phyloP scores from a whole-genome alignment of 2,797 vertebrate species.

The Falco peregrinus region DNA sequence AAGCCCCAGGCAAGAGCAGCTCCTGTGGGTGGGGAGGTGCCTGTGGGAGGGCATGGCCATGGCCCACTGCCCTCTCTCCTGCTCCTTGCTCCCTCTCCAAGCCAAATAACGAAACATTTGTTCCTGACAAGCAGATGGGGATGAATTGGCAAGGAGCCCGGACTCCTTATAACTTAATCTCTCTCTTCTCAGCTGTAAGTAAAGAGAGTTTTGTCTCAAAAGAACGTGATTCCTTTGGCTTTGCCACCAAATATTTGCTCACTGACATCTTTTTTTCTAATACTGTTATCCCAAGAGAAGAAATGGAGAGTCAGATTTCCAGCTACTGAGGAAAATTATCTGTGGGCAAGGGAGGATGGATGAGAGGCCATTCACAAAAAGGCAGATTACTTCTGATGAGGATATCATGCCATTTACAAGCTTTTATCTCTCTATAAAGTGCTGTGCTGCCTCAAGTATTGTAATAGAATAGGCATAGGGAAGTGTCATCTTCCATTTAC shows the following conservation, averaged over 20 bases:
- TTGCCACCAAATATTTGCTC: constrained; percentile 12
- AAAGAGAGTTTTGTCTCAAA: constrained; percentile 33
- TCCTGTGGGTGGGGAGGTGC: neutral
- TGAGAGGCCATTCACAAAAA: neutral
- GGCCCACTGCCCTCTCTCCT: neutral
- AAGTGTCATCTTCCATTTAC: neutral
- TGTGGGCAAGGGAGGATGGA: neutral
- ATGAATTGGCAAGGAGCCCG: constrained; percentile 12
- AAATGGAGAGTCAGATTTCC: neutral
- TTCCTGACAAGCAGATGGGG: constrained; percentile 25
- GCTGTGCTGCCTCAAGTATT: neutral
- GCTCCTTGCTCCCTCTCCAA: neutral
- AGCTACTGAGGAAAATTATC: neutral
- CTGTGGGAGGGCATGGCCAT: neutral
- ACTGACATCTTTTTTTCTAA: neutral
- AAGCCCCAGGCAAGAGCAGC: neutral
- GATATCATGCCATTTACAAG: neutral
- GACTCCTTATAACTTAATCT: constrained; percentile 43
- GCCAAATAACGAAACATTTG: neutral
- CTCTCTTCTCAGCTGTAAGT: constrained; percentile 27
- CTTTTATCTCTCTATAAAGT: neutral
- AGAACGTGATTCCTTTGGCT: constrained; percentile 2
- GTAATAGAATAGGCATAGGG: neutral
- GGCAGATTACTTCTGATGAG: neutral
- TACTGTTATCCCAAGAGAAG: neutral